Percentiles rank a stretch among this genome's conserved stretches.
These are phyloP conservation scores for Xestia xanthographa DNA, from an alignment of 2,888 invertebrate genomes.

Conservation along the genomic window DNA sequence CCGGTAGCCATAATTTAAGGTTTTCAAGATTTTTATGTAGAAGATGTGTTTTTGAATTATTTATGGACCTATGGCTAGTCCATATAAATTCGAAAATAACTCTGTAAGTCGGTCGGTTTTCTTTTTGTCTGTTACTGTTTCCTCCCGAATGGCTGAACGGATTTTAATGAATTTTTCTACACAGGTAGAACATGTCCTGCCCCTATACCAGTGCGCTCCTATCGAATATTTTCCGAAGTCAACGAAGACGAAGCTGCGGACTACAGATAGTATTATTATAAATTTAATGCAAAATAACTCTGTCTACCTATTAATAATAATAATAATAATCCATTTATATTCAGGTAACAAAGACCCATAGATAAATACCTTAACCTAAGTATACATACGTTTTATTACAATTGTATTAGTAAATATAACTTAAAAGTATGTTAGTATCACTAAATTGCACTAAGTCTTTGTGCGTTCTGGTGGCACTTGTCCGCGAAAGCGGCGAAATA, in stretches of 20 bases:
- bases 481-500: too few species aligned
- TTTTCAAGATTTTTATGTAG: conserved; percentile 46
- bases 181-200: background rate
- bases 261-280: background rate
- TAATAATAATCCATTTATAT: too few species aligned
- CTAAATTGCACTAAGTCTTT: too few species aligned
- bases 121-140: background rate
- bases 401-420: too few species aligned
- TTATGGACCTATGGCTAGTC: background rate
- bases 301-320: background rate
- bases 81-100: background rate
- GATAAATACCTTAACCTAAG: too few species aligned
- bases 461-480: too few species aligned
- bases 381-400: too few species aligned
- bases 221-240: background rate
- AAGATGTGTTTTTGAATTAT: conserved; percentile 19
- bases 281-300: background rate
- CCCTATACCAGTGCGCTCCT: background rate
- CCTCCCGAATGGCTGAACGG: background rate
- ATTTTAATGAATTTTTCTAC: background rate
- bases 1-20: conserved; percentile 61
- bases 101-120: background rate
- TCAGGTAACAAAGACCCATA: too few species aligned
- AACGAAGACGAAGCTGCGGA: background rate
- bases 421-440: too few species aligned